Evolutionary conservation across 2,797 vertebrate species (phyloP), one percentile per base, ranked within the genome.

Genomic region (Gouania willdenowi): DNA sequence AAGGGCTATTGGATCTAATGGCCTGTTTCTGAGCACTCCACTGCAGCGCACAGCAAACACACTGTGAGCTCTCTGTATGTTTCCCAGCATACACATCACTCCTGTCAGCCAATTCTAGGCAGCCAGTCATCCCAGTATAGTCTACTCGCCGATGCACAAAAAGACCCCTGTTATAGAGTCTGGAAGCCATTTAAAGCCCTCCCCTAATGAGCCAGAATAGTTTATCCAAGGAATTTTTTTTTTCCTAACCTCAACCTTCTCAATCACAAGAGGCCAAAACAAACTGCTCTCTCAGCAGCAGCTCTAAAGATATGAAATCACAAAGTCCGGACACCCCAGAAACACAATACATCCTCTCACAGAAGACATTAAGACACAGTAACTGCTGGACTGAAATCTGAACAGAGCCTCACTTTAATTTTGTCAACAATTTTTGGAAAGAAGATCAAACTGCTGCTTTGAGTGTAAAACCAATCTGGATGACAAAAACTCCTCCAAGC

Each of bases 131-230:
- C 2, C 41, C n/a, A n/a, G n/a, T 1, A 9, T 23, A 4, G 47
- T 13, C 15, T 39, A 41, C 29, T 34, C 13, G 4, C 18, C 1
- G 31, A 1, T 17, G 21, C 55, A 88, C 87, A 89, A 82, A 82
- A 77, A 82, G 72, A 60, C 33, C 72, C 81, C 84, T 88, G 88
- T 89, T 70, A n/a, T n/a, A 48, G 66, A 66, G 40, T 44, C 55
- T 73, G 79, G 75, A 74, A 71, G 60, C 63, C 11, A 41, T 60
- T 70, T 18, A 38, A 61, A 47, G 24, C 60, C 32, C 68, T 48
- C 31, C 48, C 59, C 41, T 66, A 74, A 84, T 80, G 56, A 63
- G 52, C 29, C 46, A 38, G 45, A 57, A 57, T 65, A 53, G 67
- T 78, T 75, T 55, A 70, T 63, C 39, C 56, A 54, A 35, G 48